A percentile compares a stretch with the other conserved stretches of the same genome.
Evolutionary conservation across 92 coral and sea anemone species (phyloP).

Genomic region (Zoanthus sansibaricus): DNA sequence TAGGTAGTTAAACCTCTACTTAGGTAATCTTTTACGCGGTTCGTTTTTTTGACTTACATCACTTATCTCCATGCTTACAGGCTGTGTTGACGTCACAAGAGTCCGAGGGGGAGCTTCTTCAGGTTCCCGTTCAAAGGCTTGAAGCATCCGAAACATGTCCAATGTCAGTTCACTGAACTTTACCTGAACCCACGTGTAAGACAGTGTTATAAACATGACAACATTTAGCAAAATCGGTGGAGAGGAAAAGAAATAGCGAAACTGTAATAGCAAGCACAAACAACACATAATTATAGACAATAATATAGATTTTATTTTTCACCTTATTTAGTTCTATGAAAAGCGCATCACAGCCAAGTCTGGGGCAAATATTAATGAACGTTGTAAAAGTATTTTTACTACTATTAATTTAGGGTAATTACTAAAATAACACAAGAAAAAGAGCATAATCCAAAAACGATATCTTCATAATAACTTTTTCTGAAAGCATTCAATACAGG

Average conservation of each 20-base stretch:
- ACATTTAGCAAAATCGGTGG: neutral
- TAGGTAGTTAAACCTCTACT: no score
- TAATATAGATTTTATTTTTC: neutral
- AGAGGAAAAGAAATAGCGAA: neutral
- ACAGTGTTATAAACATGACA: neutral
- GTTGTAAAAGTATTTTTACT: no score
- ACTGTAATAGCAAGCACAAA: neutral
- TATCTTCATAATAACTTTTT: no score
- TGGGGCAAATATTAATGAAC: no score
- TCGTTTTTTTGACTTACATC: slow-evolving; percentile 46
- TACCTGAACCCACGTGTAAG: slow-evolving; percentile 58
- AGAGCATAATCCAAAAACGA: no score
- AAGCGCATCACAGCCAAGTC: neutral
- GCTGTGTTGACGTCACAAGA: slow-evolving; percentile 78
- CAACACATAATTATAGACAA: neutral
- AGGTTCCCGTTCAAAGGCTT: slow-evolving; percentile 94
- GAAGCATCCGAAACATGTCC: slow-evolving; percentile 99
- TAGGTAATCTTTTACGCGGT: no score
- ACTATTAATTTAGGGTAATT: no score
- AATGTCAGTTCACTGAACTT: slow-evolving; percentile 96
- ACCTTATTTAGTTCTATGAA: neutral
- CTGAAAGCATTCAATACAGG: no score
- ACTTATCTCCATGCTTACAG: slow-evolving; percentile 38
- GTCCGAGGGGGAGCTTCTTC: slow-evolving; percentile 84
- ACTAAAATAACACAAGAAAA: no score